A percentile compares a stretch with the other conserved stretches of the same genome.
Evolutionary conservation across 2,113 vertebrate genomes (phyloP).

Genomic region (Empidonax traillii): DNA sequence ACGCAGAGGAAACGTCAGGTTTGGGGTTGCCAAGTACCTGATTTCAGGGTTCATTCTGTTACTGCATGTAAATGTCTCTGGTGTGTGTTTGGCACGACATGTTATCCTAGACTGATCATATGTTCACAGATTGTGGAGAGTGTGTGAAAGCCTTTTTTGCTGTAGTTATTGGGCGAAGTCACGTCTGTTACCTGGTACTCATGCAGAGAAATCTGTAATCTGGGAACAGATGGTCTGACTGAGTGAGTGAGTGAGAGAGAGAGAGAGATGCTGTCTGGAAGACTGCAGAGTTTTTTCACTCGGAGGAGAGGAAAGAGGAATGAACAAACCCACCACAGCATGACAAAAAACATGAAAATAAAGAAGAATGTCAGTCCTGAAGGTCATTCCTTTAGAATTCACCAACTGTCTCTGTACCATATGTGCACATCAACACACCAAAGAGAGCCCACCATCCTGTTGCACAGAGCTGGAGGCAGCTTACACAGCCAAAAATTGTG

Average conservation of each 20-base stretch:
- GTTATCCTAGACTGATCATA: constrained; percentile 71
- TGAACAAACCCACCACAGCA: constrained; percentile 35
- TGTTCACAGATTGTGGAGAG: constrained; percentile 69
- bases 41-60: constrained; percentile 56
- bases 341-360: constrained; percentile 61
- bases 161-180: constrained; percentile 57
- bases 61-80: constrained; percentile 45
- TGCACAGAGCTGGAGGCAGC: neutral
- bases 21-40: constrained; percentile 31
- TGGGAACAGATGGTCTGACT: constrained; percentile 69
- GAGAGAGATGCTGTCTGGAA: constrained; percentile 58
- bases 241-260: constrained; percentile 12
- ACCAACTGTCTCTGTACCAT: constrained; percentile 15
- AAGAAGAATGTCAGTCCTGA: constrained; percentile 52
- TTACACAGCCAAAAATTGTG: neutral
- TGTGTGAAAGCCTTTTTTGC: constrained; percentile 68
- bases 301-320: constrained; percentile 44
- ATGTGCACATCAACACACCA: neutral
- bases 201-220: constrained; percentile 67
- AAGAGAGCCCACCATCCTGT: neutral
- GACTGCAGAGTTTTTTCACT: constrained; percentile 30
- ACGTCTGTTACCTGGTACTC: constrained; percentile 72
- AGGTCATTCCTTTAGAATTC: constrained; percentile 53
- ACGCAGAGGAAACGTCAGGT: neutral
- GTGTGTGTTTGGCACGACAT: constrained; percentile 62